phyloP scores from a whole-genome alignment of 2,888 invertebrate genomes.

The Priocnemis perturbator region DNA sequence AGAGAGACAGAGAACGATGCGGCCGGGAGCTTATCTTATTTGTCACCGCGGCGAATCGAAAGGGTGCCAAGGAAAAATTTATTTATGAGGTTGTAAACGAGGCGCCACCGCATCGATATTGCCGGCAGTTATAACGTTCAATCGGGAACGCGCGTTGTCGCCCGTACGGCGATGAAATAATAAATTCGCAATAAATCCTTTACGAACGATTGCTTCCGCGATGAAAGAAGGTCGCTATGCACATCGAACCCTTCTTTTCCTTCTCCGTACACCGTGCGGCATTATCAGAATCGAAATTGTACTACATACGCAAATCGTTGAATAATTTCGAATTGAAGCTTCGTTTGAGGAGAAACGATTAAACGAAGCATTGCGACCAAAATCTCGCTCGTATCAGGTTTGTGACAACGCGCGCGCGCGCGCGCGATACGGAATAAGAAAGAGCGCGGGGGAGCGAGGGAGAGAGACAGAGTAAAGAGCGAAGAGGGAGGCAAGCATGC shows the following conservation, averaged over 20 bases:
- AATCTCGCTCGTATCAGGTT: no score
- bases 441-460: no score
- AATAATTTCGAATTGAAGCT: no score
- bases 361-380: no score
- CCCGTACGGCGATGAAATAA: conserved; percentile 10
- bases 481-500: background rate
- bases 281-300: no score
- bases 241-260: no score
- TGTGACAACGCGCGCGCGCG: no score
- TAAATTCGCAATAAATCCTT: conserved; percentile 35
- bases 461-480: no score
- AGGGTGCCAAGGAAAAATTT: conserved; percentile 48
- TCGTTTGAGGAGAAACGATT: no score
- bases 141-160: conserved; percentile 11
- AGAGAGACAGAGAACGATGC: conserved; percentile 2
- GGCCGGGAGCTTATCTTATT: conserved; percentile 29
- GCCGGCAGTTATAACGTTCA: background rate
- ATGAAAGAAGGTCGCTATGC: conserved; percentile 24
- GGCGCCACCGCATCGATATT: conserved; percentile 30
- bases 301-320: no score
- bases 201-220: conserved; percentile 32
- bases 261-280: no score
- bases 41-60: conserved; percentile 24
- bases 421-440: no score
- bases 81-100: conserved; percentile 24